These are phyloP conservation scores for Trileptium ribeirensis DNA, from an alignment of 2,888 invertebrate genomes.

Conservation along the genomic window DNA sequence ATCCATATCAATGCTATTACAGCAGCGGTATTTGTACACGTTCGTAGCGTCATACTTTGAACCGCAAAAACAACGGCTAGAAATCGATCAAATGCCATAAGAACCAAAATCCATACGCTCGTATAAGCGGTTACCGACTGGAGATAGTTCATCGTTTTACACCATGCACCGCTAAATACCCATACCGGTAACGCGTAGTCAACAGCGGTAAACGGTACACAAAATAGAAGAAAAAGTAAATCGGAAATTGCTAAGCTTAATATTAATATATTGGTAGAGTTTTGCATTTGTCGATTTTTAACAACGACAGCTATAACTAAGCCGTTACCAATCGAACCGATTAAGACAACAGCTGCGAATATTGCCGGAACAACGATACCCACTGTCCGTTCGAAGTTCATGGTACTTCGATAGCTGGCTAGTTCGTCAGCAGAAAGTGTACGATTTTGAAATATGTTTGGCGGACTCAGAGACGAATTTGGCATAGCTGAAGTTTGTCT, in stretches of 20 bases:
- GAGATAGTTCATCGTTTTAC: slow-evolving; percentile 80
- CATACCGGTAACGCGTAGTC: slow-evolving; percentile 78
- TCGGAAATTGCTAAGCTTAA: slow-evolving; percentile 63
- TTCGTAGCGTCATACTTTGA: slow-evolving; percentile 73
- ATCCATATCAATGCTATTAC: slow-evolving; percentile 65
- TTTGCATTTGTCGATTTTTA: slow-evolving; percentile 81
- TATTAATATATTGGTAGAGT: slow-evolving; percentile 82
- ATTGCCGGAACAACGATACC: slow-evolving; percentile 52
- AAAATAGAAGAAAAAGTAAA: slow-evolving; percentile 80
- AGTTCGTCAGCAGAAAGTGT: too few relatives aligned
- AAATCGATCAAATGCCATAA: slow-evolving; percentile 83
- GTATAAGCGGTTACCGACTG: slow-evolving; percentile 80
- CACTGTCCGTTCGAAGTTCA: slow-evolving; percentile 20
- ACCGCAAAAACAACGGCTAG: slow-evolving; percentile 89
- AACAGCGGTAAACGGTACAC: slow-evolving; percentile 85
- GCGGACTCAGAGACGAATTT: too few relatives aligned
- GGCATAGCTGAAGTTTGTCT: too few relatives aligned
- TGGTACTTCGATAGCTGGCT: slow-evolving; percentile 10
- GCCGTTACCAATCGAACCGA: slow-evolving; percentile 80
- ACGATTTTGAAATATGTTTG: too few relatives aligned
- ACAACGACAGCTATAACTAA: slow-evolving; percentile 79
- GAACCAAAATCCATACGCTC: slow-evolving; percentile 82
- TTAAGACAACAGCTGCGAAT: slow-evolving; percentile 74
- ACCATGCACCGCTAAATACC: slow-evolving; percentile 84
- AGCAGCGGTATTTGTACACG: slow-evolving; percentile 75